Evolutionary conservation across 2,113 vertebrate genomes (phyloP).

Genomic region (Tricholaema leucomelas): DNA sequence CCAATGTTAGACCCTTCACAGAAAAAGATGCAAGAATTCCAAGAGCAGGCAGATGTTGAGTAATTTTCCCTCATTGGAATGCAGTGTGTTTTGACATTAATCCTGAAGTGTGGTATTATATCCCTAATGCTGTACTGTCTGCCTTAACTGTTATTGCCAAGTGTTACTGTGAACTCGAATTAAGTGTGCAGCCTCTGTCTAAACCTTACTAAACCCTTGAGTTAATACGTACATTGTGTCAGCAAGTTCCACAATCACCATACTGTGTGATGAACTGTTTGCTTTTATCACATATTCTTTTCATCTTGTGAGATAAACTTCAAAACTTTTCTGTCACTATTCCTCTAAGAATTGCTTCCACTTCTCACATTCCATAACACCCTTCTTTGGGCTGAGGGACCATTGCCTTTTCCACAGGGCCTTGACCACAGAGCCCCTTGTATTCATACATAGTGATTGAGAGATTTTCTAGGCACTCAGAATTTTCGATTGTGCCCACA

Average conservation of each 20-base stretch:
- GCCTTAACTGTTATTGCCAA: neutral
- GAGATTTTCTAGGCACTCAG: no score
- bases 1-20: neutral
- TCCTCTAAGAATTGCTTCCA: neutral
- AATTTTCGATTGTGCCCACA: neutral
- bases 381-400: neutral
- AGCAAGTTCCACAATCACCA: rapidly evolving
- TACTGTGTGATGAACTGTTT: neutral
- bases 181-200: neutral
- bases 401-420: no score
- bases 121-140: neutral
- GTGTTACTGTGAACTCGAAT: neutral
- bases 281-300: neutral
- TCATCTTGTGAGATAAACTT: neutral
- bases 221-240: neutral
- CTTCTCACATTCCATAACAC: neutral
- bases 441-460: neutral
- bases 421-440: neutral
- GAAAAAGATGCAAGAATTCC: neutral
- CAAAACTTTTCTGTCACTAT: neutral
- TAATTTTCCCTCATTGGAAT: neutral
- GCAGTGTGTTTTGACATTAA: neutral
- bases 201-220: neutral
- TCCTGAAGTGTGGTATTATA: neutral
- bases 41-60: neutral